These are phyloP conservation scores for Benitochromis conjunctus DNA, from an alignment of 2,113 vertebrate species.

Conservation along the genomic window DNA sequence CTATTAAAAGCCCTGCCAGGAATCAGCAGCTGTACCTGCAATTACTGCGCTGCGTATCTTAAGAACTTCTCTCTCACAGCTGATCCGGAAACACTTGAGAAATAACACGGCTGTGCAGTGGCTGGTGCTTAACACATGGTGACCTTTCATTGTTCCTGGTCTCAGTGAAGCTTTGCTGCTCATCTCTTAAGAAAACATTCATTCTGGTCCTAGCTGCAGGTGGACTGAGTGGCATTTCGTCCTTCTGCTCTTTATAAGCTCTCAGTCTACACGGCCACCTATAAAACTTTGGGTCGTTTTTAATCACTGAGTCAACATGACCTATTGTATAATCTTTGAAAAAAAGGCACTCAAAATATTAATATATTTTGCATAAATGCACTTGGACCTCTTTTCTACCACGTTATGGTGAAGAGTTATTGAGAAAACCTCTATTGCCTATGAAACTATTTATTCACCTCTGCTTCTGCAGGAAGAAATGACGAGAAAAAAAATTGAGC, in stretches of 20 bases:
- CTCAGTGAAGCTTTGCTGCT: not conserved
- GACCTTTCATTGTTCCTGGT: constrained; percentile 25
- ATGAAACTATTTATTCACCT: not conserved
- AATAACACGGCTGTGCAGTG: not conserved
- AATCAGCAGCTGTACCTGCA: not conserved
- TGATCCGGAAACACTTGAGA: constrained; percentile 15
- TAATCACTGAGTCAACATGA: not conserved
- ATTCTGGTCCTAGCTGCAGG: not conserved
- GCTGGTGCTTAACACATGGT: constrained; percentile 5
- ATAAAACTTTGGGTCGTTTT: not conserved
- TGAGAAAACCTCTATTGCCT: not conserved
- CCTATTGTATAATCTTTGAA: not conserved
- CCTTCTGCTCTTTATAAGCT: not conserved
- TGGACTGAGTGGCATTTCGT: not conserved
- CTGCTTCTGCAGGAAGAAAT: not conserved
- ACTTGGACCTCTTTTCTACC: not conserved
- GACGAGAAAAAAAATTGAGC: not conserved
- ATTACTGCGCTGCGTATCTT: not conserved
- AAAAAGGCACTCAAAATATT: not conserved
- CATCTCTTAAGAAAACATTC: constrained; percentile 25
- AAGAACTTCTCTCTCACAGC: not conserved
- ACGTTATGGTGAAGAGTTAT: not conserved
- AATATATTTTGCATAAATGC: not conserved
- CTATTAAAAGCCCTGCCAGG: not conserved
- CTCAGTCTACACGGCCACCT: not conserved